Percentiles rank a stretch among this genome's conserved stretches.
These are phyloP conservation scores for Drosophila sechellia DNA, from an alignment of 1,140 invertebrate species.

Conservation along the genomic window DNA sequence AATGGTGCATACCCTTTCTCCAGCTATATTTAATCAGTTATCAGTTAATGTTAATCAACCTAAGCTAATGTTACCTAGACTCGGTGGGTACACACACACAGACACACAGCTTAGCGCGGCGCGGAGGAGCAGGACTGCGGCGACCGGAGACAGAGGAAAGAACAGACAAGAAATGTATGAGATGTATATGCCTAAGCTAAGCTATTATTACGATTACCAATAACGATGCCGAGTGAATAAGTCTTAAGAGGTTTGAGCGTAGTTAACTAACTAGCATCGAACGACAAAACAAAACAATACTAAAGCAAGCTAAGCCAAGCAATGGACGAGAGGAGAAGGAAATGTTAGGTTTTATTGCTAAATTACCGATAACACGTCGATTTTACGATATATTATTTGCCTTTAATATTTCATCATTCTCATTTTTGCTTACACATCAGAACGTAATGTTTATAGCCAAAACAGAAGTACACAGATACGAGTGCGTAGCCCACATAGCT, in stretches of 20 bases:
- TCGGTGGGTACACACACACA: conserved; percentile 18
- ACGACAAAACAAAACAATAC: conserved; percentile 37
- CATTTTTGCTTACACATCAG: conserved; percentile 48
- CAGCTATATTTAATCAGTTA: conserved; percentile 53
- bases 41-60: conserved; percentile 68
- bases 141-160: conserved; percentile 10
- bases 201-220: conserved; percentile 64
- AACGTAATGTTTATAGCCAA: conserved; percentile 49
- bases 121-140: conserved; percentile 7
- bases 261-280: conserved; percentile 60
- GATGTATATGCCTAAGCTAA: conserved; percentile 61
- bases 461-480: conserved; percentile 41
- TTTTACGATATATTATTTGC: conserved; percentile 38
- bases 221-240: conserved; percentile 53
- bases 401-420: conserved; percentile 47
- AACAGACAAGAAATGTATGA: conserved; percentile 38
- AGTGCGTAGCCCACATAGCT: conserved; percentile 46
- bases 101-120: conserved; percentile 43
- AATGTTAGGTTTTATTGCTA: conserved; percentile 53
- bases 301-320: conserved; percentile 23
- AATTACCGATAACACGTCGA: conserved; percentile 44
- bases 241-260: conserved; percentile 59
- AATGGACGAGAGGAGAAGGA: neutral
- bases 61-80: conserved; percentile 59
- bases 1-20: conserved; percentile 73